Percentiles rank a stretch among this genome's conserved stretches.
These are phyloP conservation scores for Turdus rufiventris DNA, from an alignment of 2,113 vertebrate species.

Conservation along the genomic window DNA sequence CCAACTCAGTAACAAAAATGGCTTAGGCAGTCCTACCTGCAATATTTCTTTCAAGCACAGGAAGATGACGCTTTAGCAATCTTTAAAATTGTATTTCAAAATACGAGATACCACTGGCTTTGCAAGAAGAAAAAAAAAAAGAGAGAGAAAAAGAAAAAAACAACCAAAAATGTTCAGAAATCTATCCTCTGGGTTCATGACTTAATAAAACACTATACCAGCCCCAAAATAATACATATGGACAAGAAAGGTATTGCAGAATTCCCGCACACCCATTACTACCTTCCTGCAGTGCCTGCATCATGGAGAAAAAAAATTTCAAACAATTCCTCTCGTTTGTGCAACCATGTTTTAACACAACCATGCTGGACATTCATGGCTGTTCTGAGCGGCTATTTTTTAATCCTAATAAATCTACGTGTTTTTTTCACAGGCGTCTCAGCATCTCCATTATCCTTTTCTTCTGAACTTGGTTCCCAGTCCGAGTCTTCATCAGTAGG, in stretches of 20 bases:
- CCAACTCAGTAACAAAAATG: background rate
- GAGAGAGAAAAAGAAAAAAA: background rate
- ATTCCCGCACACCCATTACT: background rate
- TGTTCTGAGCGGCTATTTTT: constrained; percentile 36
- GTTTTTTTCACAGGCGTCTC: constrained; percentile 69
- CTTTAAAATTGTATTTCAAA: background rate
- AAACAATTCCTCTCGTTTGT: background rate
- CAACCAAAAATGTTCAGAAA: background rate
- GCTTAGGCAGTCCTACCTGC: background rate
- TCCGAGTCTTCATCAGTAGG: constrained; percentile 78
- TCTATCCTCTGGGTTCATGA: background rate
- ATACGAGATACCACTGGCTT: fast-evolving
- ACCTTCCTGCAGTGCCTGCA: background rate
- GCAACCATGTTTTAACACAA: background rate
- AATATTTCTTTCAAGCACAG: background rate
- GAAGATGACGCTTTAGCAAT: background rate
- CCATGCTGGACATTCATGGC: fast-evolving
- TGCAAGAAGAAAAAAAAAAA: background rate
- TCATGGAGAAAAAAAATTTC: background rate
- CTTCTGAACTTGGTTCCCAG: constrained; percentile 75
- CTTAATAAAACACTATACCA: background rate
- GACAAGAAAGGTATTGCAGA: background rate
- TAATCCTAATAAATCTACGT: constrained; percentile 63
- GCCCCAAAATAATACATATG: background rate
- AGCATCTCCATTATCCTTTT: constrained; percentile 66